Percentiles rank a stretch among this genome's conserved stretches.
phyloP scores from a whole-genome alignment of 35 echinoderm and acorn worm species.

The Apostichopus californicus region DNA sequence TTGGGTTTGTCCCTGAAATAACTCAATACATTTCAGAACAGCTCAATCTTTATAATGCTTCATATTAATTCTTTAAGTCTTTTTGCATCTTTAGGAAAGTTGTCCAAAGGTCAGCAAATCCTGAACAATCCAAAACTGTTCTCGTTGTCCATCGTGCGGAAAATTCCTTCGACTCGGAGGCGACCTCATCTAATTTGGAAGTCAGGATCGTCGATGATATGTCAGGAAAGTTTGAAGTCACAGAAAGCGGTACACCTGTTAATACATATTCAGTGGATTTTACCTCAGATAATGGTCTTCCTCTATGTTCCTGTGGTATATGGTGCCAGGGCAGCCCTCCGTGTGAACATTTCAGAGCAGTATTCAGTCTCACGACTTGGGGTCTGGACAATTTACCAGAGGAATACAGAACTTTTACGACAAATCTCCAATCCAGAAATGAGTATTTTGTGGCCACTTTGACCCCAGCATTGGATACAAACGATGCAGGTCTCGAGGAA shows the following conservation, averaged over 20 bases:
- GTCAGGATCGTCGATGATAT: neutral
- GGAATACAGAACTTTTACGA: neutral
- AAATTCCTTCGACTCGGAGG: neutral
- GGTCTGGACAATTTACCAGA: neutral
- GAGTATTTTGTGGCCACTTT: constrained; percentile 35
- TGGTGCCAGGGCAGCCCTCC: neutral
- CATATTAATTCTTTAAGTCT: neutral
- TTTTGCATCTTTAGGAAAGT: constrained; percentile 17
- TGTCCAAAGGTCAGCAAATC: neutral
- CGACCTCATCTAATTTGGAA: neutral
- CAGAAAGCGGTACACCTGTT: neutral
- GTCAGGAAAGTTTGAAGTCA: constrained; percentile 18
- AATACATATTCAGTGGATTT: constrained; percentile 2
- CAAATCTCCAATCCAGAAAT: neutral
- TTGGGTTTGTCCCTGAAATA: too few relatives aligned
- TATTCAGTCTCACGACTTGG: constrained; percentile 11
- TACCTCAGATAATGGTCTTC: neutral
- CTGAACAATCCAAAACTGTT: neutral
- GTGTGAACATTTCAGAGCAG: constrained; percentile 29
- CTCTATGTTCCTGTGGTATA: neutral
- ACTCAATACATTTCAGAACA: too few relatives aligned
- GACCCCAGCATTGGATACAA: neutral
- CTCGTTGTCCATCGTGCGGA: constrained; percentile 12
- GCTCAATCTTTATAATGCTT: too few relatives aligned
- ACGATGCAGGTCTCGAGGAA: neutral